Percentiles rank a stretch among this genome's conserved stretches.
phyloP scores from a whole-genome alignment of 1,140 invertebrate genomes.

The Cydia strobilella region DNA sequence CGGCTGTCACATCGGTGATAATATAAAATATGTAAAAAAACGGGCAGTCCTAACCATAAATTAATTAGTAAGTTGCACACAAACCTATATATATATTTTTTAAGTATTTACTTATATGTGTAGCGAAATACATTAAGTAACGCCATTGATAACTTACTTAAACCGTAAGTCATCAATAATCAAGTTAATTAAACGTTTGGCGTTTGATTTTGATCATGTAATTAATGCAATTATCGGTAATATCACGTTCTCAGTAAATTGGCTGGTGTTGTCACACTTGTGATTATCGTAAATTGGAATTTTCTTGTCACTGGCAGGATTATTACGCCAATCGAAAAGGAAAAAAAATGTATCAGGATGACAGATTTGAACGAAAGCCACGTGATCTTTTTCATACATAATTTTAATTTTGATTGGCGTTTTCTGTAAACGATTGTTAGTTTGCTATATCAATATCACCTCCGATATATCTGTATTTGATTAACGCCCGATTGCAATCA shows the following conservation, averaged over 20 bases:
- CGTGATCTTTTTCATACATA: no score
- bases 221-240: neutral
- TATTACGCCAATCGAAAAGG: neutral
- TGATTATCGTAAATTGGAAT: neutral
- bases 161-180: neutral
- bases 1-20: no score
- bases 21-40: no score
- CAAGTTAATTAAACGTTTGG: neutral
- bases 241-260: neutral
- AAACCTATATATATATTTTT: no score
- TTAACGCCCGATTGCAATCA: constrained; percentile 1
- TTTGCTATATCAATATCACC: neutral
- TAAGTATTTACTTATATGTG: neutral
- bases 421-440: neutral
- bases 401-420: no score
- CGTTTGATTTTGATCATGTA: neutral
- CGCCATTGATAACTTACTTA: neutral
- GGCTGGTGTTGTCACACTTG: neutral
- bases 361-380: no score
- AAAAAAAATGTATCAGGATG: no score
- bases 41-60: no score
- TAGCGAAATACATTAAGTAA: neutral
- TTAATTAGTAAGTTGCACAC: no score
- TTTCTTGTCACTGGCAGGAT: neutral
- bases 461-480: neutral